Base-by-base conservation (phyloP, 2,797 vertebrate species). In the Sebastes nivosus region DNA sequence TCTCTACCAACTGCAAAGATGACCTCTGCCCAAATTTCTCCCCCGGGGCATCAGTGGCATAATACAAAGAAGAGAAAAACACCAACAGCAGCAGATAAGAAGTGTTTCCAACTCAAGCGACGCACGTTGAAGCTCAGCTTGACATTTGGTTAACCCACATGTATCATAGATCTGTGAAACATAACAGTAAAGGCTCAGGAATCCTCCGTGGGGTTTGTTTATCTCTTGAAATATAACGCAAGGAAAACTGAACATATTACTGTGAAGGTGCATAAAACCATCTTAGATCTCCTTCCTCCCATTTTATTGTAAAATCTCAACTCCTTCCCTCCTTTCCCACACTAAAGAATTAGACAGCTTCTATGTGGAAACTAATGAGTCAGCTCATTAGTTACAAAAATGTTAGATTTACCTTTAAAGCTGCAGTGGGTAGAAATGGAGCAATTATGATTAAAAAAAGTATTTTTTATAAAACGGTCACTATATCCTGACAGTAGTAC, bases 141-240 rank as follows among this genome's bases (percentile, higher is more conserved):
- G 86, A 87, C 81, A 86, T 84, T 61, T 81, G 46, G 67, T 85
- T 87, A 85, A 87, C 74, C 82, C 36, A 14, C 10, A 42, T 69
- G 76, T 68, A 66, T 70, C 64, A 58, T 2, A 77, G 57, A 72
- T 79, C 68, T 25, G 42, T 73, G 60, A 57, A 60, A 79, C 42
- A 42, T 27, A 54, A 59, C 60, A 22, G 34, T 42, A 58, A 59
- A 59, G 1, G 38, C 68, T 58, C n/a, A 13, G 42, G 20, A 72
- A 69, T 81, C 58, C 83, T 83, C 77, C n/a, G 29, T 20, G 69
- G 79, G 20, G 9, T 59, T 66, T 52, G 10, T 66, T 75, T 42
- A 38, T 69, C 68, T 84, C 32, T 36, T 61, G 25, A 65, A 59
- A 54, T 67, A 71, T 52, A 30, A 73, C 14, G 32, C 10, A 55